Base-by-base conservation (phyloP, 2,888 invertebrate genomes). In the Euphydryas editha region DNA sequence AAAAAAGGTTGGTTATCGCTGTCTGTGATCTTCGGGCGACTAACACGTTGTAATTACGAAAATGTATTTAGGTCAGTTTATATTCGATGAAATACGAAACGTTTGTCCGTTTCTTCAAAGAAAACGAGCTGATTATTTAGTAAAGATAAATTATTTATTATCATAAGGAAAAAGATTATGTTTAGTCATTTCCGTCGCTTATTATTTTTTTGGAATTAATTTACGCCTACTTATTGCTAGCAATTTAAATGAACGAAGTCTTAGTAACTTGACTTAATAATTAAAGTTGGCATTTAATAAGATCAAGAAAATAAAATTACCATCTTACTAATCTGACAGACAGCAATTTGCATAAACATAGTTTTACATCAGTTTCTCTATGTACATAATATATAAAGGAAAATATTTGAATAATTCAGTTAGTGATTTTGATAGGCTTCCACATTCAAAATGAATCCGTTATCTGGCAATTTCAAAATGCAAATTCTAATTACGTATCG, bases 1-100 rank as follows among this genome's bases (percentile, higher is more conserved):
- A 73, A 71, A 72, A n/a, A 76, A 71, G 66, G 66, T 58, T 73
- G 73, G 75, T 79, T 85, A 87, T 87, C 87, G 71, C 63, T 62
- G 86, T 85, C 87, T 85, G 83, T 80, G 80, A 87, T 87, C 87
- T 82, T 70, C 71, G 59, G 76, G 78, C 75, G 76, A 78, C 76
- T 77, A 77, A 83, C 76, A 76, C 72, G 72, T 69, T 72, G 73
- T 72, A 74, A 73, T 75, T 70, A 76, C 73, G 71, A 71, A 68
- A 69, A 71, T 67, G 59, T 70, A 80, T 79, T 80, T 75, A 72
- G 78, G 78, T 79, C 73, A 78, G 68, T 68, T 63, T 63, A 71
- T 67, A 71, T 72, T 69, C 71, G 62, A 47, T 69, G 73, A 72
- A 70, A 69, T 60, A 65, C 55, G 36, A 55, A 62, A 51, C 42